These are phyloP conservation scores for Brachypterus glaber DNA, from an alignment of 2,888 invertebrate genomes.

Conservation along the genomic window DNA sequence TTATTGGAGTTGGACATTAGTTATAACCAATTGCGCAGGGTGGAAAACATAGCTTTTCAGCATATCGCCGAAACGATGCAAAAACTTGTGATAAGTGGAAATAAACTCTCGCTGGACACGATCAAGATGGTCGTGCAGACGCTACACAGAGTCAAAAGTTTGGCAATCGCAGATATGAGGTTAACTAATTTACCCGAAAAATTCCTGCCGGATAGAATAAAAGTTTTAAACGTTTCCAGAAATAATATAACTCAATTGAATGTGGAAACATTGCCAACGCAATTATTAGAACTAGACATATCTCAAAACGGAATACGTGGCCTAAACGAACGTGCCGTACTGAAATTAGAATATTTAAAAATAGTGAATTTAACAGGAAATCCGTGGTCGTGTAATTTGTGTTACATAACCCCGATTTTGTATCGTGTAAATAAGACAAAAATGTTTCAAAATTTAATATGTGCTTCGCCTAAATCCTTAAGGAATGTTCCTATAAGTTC, in stretches of 20 bases:
- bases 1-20: conserved; percentile 64
- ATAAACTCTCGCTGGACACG: conserved; percentile 52
- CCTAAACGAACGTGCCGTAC: conserved; percentile 49
- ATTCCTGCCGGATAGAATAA: conserved; percentile 51
- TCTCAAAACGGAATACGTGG: conserved; percentile 63
- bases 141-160: conserved; percentile 47
- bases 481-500: conserved; percentile 41
- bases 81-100: conserved; percentile 62
- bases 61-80: conserved; percentile 53
- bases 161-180: conserved; percentile 52
- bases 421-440: conserved; percentile 48
- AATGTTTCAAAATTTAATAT: conserved; percentile 46
- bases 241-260: conserved; percentile 56
- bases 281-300: conserved; percentile 57
- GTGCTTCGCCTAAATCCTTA: conserved; percentile 49
- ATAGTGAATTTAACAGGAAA: conserved; percentile 50
- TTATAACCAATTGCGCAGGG: conserved; percentile 62
- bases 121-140: conserved; percentile 50
- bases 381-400: conserved; percentile 60
- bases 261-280: conserved; percentile 48
- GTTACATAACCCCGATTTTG: conserved; percentile 50
- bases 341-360: conserved; percentile 49
- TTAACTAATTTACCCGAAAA: conserved; percentile 47
- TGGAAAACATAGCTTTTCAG: conserved; percentile 53
- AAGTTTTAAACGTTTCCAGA: conserved; percentile 61